These are phyloP conservation scores for Chalcosyrphus nemorum DNA, from an alignment of 2,888 invertebrate genomes.

Conservation along the genomic window DNA sequence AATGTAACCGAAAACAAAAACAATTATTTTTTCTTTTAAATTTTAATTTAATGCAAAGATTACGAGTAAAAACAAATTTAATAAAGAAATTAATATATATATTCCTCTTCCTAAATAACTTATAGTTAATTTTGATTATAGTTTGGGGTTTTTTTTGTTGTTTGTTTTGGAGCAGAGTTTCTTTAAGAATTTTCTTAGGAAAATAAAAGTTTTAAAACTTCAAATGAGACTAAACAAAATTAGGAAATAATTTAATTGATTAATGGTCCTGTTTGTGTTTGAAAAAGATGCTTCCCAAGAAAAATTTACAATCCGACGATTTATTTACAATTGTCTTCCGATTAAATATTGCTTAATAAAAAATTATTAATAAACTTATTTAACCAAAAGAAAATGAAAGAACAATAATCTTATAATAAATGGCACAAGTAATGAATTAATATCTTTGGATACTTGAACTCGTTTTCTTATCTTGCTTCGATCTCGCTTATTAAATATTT, in stretches of 20 bases:
- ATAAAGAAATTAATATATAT: conserved; percentile 75
- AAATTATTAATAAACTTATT: conserved; percentile 28
- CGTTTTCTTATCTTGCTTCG: conserved; percentile 19
- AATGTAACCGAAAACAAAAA: conserved; percentile 69
- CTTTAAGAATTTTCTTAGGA: conserved; percentile 63
- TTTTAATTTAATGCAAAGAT: conserved; percentile 15
- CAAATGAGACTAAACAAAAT: no score
- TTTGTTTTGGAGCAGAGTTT: conserved; percentile 29
- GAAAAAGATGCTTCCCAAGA: no score
- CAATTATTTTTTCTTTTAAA: conserved; percentile 50
- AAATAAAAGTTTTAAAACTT: no score
- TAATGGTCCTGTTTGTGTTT: conserved; percentile 29
- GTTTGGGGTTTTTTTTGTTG: conserved; percentile 42
- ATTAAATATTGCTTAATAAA: conserved; percentile 6
- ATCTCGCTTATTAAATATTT: conserved; percentile 66
- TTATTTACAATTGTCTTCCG: conserved; percentile 77
- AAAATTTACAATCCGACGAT: conserved; percentile 73
- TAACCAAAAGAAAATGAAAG: conserved; percentile 15
- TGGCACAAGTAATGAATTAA: conserved; percentile 60
- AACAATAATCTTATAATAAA: no score
- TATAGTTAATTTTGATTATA: conserved; percentile 81
- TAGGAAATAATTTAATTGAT: no score
- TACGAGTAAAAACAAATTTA: conserved; percentile 72
- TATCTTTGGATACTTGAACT: conserved; percentile 43
- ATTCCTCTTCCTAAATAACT: conserved; percentile 76